phyloP scores from a whole-genome alignment of 2,888 invertebrate species.

The Limnephilus lunatus region DNA sequence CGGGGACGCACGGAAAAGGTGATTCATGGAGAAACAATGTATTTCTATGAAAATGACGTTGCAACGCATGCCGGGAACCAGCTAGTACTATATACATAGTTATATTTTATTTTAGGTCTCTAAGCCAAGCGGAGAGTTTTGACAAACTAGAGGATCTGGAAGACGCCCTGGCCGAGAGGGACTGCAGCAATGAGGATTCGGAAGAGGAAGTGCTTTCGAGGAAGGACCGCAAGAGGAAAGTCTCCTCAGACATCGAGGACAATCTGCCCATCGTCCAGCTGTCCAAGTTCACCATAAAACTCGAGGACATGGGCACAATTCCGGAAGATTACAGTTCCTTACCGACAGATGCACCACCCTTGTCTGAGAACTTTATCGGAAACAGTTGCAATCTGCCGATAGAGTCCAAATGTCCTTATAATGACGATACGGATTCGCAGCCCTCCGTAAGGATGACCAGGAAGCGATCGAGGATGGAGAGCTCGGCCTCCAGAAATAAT shows the following conservation, averaged over 20 bases:
- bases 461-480: slow-evolving; percentile 59
- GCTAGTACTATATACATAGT: too few species aligned
- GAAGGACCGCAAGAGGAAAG: slow-evolving; percentile 53
- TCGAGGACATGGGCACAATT: background rate
- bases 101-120: slow-evolving; percentile 5
- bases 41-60: too few species aligned
- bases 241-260: slow-evolving; percentile 50
- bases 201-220: slow-evolving; percentile 39
- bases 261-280: slow-evolving; percentile 53
- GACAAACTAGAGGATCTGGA: slow-evolving; percentile 31
- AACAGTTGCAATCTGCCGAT: background rate
- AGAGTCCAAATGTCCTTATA: background rate
- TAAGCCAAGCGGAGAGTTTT: slow-evolving; percentile 22
- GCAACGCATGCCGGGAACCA: too few species aligned
- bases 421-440: background rate
- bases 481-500: slow-evolving; percentile 3
- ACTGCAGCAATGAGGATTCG: slow-evolving; percentile 48
- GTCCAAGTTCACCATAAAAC: slow-evolving; percentile 36
- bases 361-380: background rate
- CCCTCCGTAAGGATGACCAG: slow-evolving; percentile 52
- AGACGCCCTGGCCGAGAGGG: slow-evolving; percentile 8
- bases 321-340: background rate
- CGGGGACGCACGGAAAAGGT: too few species aligned
- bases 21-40: too few species aligned
- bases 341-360: background rate